Base-by-base conservation (phyloP, 2,113 vertebrate species). In the Heliornis fulica region DNA sequence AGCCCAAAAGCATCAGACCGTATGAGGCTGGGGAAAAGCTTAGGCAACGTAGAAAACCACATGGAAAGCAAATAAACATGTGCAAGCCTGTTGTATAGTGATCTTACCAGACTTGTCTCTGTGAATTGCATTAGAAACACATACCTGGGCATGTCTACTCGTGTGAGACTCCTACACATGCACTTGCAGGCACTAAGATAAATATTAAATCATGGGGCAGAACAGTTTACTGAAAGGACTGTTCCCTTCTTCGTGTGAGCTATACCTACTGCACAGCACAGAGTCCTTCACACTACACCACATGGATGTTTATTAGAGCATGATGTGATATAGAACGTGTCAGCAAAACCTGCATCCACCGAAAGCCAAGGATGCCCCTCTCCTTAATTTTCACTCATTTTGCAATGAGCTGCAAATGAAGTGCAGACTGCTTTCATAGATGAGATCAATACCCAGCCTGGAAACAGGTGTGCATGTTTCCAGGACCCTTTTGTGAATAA, bases 211-310 rank as follows among this genome's bases (percentile, higher is more conserved):
- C 2, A 14, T 26, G 36, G 21, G 43, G 64, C 13, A 43, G 48
- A 53, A 61, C n/a, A 16, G 5, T 21, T 29, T 38, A 65, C 14
- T 32, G 28, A 74, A 71, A 64, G 8, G 6, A 40, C 10, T 13
- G 3, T 45, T 41, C 7, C 8, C 8, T 46, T 59, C 17, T 38
- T 34, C 32, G 51, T 3, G 7, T 66, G 12, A 34, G 16, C 65
- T 53, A 5, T 7, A 21, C 36, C 38, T 63, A 16, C n/a, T 41
- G 28, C 15, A 19, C 21, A 25, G 20, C 5, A 18, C 20, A 14
- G 17, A n/a, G 15, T 21, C 2, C 0, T 50, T 77, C 45, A 9
- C 13, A 9, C 29, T 2, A 0, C 61, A 64, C 22, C 0, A 0
- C 59, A 2, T n/a, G 21, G 57, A 26, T 22, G 48, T n/a, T 69